These are phyloP conservation scores for Cassiopea andromeda DNA, from an alignment of 30 jellyfish, hydroid and myxozoan species.

Conservation along the genomic window DNA sequence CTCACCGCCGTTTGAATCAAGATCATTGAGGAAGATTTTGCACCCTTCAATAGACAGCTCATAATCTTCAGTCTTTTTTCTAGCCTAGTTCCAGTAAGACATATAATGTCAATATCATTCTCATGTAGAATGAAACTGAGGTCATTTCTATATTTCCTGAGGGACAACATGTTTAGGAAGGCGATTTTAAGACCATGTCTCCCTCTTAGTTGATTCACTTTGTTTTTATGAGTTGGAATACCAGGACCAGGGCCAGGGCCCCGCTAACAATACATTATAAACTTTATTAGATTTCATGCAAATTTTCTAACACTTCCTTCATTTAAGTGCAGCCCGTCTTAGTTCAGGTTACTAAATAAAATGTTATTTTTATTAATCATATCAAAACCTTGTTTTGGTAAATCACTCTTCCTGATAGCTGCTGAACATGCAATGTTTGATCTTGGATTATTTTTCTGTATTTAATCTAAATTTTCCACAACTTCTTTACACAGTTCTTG, in stretches of 20 bases:
- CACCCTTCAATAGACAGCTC: slow-evolving; percentile 28
- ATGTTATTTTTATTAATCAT: slow-evolving; percentile 23
- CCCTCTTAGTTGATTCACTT: slow-evolving; percentile 23
- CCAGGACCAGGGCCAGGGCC: slow-evolving; percentile 14
- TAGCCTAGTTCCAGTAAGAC: slow-evolving; percentile 24
- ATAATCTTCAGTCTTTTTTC: slow-evolving; percentile 8
- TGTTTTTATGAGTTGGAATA: neutral
- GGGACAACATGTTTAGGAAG: slow-evolving; percentile 28
- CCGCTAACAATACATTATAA: slow-evolving; percentile 44
- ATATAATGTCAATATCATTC: slow-evolving; percentile 26
- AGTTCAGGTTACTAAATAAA: slow-evolving; percentile 27
- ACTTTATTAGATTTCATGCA: slow-evolving; percentile 28
- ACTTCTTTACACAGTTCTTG: slow-evolving; percentile 19
- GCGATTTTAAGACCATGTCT: slow-evolving; percentile 36
- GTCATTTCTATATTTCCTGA: slow-evolving; percentile 31
- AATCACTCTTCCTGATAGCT: slow-evolving; percentile 20
- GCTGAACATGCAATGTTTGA: slow-evolving; percentile 13
- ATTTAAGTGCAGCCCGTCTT: slow-evolving; percentile 40
- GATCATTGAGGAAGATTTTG: neutral
- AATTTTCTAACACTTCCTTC: slow-evolving; percentile 49
- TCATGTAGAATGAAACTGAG: slow-evolving; percentile 11
- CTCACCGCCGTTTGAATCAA: slow-evolving; percentile 29
- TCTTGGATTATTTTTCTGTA: slow-evolving; percentile 36
- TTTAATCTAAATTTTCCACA: neutral
- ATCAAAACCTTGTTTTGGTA: slow-evolving; percentile 30